Evolutionary conservation across 2,797 vertebrate genomes (phyloP).

Genomic region (Danionella dracula): DNA sequence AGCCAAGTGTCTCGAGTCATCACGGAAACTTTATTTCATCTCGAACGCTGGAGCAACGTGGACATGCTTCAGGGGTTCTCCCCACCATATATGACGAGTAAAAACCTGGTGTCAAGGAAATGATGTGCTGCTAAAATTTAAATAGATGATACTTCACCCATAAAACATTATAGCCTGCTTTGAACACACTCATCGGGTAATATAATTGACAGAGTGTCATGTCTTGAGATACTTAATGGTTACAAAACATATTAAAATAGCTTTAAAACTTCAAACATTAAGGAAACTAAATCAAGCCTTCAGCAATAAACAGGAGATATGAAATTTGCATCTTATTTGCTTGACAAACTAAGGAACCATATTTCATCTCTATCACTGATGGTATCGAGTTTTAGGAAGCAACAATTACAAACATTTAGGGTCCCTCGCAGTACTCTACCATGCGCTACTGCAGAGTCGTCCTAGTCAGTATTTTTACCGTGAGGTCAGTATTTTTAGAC

Average conservation of each 20-base stretch:
- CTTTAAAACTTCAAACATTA: background rate
- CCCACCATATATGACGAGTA: constrained; percentile 6
- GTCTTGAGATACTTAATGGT: background rate
- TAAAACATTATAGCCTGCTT: background rate
- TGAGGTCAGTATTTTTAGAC: constrained; percentile 57
- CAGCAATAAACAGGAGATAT: constrained; percentile 5
- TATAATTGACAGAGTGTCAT: background rate
- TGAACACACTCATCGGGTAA: background rate
- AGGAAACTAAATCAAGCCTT: background rate
- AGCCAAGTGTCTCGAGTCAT: constrained; percentile 59
- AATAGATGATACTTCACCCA: constrained; percentile 13
- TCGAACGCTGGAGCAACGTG: constrained; percentile 45
- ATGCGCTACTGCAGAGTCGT: no score
- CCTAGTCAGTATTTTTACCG: no score
- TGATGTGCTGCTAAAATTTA: constrained; percentile 40
- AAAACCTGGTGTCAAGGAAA: constrained; percentile 9
- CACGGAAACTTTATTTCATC: constrained; percentile 65
- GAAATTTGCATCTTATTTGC: constrained; percentile 26
- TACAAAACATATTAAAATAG: background rate
- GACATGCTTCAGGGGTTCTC: constrained; percentile 40
- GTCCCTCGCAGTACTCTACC: constrained; percentile 34
- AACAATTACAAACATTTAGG: constrained; percentile 59
- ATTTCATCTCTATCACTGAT: constrained; percentile 38
- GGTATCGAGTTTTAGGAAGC: constrained; percentile 45
- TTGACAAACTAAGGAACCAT: constrained; percentile 43